phyloP scores from a whole-genome alignment of 1,140 invertebrate genomes.

The Drosophila bocki region DNA sequence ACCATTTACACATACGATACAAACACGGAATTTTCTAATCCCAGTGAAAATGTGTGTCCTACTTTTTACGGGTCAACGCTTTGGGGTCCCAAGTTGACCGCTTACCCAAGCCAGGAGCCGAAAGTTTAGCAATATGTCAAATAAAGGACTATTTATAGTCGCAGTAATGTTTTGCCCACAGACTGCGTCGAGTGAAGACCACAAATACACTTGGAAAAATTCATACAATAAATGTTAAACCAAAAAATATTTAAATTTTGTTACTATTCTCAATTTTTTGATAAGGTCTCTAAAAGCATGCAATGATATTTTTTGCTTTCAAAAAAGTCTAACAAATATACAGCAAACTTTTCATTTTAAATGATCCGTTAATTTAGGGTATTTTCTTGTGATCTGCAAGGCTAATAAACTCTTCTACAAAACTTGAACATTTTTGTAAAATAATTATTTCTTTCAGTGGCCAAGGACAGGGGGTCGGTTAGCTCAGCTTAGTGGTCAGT shows the following conservation, averaged over 20 bases:
- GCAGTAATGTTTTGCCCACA: conserved; percentile 35
- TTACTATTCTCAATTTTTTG: not conserved
- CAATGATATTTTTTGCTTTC: not conserved
- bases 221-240: not conserved
- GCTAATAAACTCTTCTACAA: not conserved
- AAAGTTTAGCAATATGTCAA: conserved; percentile 76
- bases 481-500: conserved; percentile 32
- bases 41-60: conserved; percentile 46
- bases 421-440: not conserved
- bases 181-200: conserved; percentile 13
- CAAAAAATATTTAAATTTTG: not conserved
- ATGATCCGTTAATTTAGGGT: not conserved
- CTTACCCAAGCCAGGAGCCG: conserved; percentile 29
- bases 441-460: conserved; percentile 15
- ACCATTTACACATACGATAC: conserved; percentile 36
- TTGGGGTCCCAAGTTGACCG: conserved; percentile 46
- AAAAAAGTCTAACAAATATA: too few species aligned
- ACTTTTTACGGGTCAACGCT: conserved; percentile 73
- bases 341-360: too few species aligned
- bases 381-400: not conserved
- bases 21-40: conserved; percentile 44
- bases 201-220: conserved; percentile 8
- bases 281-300: too few species aligned
- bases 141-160: conserved; percentile 69
- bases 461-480: conserved; percentile 2